These are phyloP conservation scores for Nesoenas mayeri DNA, from an alignment of 2,113 vertebrate species.

Conservation along the genomic window DNA sequence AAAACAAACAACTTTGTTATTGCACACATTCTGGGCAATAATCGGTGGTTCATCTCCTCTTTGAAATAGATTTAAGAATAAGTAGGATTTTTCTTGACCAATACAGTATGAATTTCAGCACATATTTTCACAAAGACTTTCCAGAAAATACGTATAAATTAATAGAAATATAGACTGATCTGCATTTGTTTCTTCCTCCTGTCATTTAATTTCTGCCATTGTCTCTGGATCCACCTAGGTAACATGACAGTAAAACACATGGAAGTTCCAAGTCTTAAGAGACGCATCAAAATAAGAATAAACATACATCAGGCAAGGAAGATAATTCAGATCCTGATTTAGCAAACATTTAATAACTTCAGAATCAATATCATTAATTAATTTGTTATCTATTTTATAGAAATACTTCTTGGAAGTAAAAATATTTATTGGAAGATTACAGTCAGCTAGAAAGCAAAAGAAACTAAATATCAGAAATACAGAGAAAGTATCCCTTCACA, in stretches of 20 bases:
- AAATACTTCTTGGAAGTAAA: background rate
- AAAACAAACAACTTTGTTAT: background rate
- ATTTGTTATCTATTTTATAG: background rate
- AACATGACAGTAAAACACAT: background rate
- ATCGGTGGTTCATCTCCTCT: background rate
- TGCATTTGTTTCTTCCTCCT: background rate
- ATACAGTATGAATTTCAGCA: background rate
- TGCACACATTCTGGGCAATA: background rate
- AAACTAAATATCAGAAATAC: background rate
- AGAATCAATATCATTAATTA: background rate
- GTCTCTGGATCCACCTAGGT: background rate
- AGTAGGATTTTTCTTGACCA: background rate
- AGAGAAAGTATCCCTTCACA: background rate
- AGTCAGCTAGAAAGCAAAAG: background rate
- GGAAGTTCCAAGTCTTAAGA: background rate
- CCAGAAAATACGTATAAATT: background rate
- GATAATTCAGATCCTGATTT: background rate
- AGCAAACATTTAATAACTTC: background rate
- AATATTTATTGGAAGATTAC: background rate
- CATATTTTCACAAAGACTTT: background rate
- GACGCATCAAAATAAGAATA: background rate
- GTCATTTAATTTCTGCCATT: background rate
- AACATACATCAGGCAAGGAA: background rate
- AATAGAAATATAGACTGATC: background rate
- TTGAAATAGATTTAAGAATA: background rate